Conservation (phyloP, 2,113 vertebrate genomes). For the Notothenia rossii region DNA sequence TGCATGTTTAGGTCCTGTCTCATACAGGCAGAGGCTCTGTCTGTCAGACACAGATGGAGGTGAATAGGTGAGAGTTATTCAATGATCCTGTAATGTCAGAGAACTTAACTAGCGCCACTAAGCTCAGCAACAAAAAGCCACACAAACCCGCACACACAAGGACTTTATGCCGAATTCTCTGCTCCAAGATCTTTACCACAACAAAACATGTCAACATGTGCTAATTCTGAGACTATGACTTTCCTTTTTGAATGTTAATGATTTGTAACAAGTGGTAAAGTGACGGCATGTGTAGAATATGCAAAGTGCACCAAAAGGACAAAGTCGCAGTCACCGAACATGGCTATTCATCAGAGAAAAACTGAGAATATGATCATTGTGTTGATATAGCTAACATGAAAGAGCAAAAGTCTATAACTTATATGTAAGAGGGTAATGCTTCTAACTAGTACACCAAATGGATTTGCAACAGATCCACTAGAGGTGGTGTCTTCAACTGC, state of each 20-base stretch:
- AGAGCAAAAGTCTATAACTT: slow-evolving; percentile 52
- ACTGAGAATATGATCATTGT: slow-evolving; percentile 69
- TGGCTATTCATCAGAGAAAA: slow-evolving; percentile 62
- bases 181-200: slow-evolving; percentile 57
- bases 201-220: slow-evolving; percentile 50
- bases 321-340: slow-evolving; percentile 56
- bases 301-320: slow-evolving; percentile 69
- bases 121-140: slow-evolving; percentile 46
- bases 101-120: slow-evolving; percentile 37
- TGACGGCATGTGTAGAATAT: slow-evolving; percentile 64
- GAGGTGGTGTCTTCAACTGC: slow-evolving; percentile 1
- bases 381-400: slow-evolving; percentile 64
- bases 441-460: slow-evolving; percentile 43
- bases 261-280: slow-evolving; percentile 66
- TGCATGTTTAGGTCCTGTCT: slow-evolving; percentile 42
- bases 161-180: slow-evolving; percentile 18
- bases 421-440: slow-evolving; percentile 49
- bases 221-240: slow-evolving; percentile 48
- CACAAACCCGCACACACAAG: slow-evolving; percentile 33
- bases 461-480: slow-evolving; percentile 38
- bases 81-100: slow-evolving; percentile 55
- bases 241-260: slow-evolving; percentile 51
- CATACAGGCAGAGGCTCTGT: slow-evolving; percentile 38
- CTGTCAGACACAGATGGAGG: slow-evolving; percentile 51
- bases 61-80: slow-evolving; percentile 63